Percentiles rank a stretch among this genome's conserved stretches.
Evolutionary conservation across 2,888 invertebrate genomes (phyloP).

Genomic region (Meiosimyza decipiens): DNA sequence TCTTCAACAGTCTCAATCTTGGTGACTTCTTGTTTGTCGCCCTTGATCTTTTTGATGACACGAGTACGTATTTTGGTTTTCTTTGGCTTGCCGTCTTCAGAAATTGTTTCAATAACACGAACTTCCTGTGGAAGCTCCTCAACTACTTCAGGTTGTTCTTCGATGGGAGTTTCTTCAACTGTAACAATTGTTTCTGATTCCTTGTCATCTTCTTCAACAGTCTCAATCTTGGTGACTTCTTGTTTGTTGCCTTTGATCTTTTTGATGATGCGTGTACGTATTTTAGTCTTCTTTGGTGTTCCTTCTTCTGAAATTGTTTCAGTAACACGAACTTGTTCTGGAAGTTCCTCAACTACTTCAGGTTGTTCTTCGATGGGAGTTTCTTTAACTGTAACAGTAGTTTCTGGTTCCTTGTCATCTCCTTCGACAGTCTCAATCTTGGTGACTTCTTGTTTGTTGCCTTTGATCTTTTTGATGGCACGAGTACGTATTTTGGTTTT

Average conservation of each 20-base stretch:
- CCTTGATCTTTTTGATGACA: constrained; percentile 50
- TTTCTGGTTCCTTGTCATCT: constrained; percentile 8
- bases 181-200: constrained; percentile 47
- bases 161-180: constrained; percentile 44
- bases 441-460: background rate
- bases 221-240: constrained; percentile 51
- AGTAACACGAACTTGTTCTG: constrained; percentile 47
- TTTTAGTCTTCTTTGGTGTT: constrained; percentile 45
- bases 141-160: constrained; percentile 39
- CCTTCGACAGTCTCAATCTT: constrained; percentile 13
- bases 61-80: constrained; percentile 52
- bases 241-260: constrained; percentile 51
- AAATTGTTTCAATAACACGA: constrained; percentile 43
- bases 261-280: constrained; percentile 50
- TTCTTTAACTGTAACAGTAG: constrained; percentile 2
- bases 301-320: constrained; percentile 48
- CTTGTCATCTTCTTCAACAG: constrained; percentile 50
- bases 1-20: constrained; percentile 53
- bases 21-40: constrained; percentile 50
- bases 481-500: background rate
- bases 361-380: constrained; percentile 32
- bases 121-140: constrained; percentile 50
- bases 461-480: constrained; percentile 3
- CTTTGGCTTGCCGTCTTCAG: constrained; percentile 45
- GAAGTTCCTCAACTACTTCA: constrained; percentile 44